These are phyloP conservation scores for Thera britannica DNA, from an alignment of 2,888 invertebrate genomes.

Conservation along the genomic window DNA sequence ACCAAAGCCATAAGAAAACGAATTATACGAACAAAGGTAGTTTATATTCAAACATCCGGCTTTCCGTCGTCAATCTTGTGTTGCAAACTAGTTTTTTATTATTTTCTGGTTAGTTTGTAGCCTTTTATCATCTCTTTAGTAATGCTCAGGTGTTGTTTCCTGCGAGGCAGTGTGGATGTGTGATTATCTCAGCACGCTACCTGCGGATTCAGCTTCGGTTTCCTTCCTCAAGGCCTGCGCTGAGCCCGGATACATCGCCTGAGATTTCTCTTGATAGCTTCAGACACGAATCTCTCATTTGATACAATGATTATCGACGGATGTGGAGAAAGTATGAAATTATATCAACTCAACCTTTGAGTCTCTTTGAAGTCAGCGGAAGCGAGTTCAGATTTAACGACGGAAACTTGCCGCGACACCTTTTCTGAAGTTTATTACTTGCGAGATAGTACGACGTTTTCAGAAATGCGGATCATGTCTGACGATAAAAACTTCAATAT, in stretches of 20 bases:
- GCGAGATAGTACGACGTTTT: conserved; percentile 3
- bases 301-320: conserved; percentile 44
- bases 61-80: conserved; percentile 51
- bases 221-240: conserved; percentile 68
- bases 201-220: conserved; percentile 67
- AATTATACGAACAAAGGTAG: conserved; percentile 67
- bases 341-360: conserved; percentile 47
- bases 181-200: conserved; percentile 53
- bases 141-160: conserved; percentile 36
- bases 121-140: conserved; percentile 32
- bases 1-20: conserved; percentile 59
- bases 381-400: conserved; percentile 48
- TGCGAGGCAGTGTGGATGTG: conserved; percentile 25
- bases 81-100: conserved; percentile 38
- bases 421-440: conserved; percentile 14
- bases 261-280: conserved; percentile 75
- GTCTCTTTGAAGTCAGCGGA: conserved; percentile 47
- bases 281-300: conserved; percentile 63
- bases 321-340: conserved; percentile 59
- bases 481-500: conserved; percentile 43
- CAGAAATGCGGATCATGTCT: conserved; percentile 24
- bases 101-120: conserved; percentile 38
- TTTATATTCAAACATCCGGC: conserved; percentile 80
- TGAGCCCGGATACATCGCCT: conserved; percentile 66
- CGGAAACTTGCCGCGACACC: conserved; percentile 30